Base-by-base conservation (phyloP, 2,113 vertebrate species). In the Sitta europaea region DNA sequence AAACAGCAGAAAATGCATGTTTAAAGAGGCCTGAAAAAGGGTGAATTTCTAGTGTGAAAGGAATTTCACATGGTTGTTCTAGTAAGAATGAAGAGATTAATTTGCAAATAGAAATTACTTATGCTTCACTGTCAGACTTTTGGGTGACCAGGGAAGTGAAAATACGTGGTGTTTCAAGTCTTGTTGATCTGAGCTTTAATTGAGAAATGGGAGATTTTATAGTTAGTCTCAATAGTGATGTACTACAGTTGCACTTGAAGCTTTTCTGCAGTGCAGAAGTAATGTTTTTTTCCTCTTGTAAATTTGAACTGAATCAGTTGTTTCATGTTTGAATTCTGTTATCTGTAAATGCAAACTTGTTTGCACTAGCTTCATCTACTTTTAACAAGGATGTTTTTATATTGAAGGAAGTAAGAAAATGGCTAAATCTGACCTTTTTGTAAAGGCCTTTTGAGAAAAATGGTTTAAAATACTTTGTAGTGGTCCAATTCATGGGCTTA, bases 91-190 rank as follows among this genome's bases (percentile, higher is more conserved):
- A 81, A 42, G 62, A 87, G 5, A 61, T 77, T 63, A n/a, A 81
- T 92, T 85, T 87, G 36, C 29, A 84, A 77, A 57, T 81, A 23
- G n/a, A 73, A 82, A 40, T 92, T 8, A 36, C 17, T 86, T 79
- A 53, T 2, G 4, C 35, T 35, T 78, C 15, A 25, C 31, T 0
- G 0, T 63, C 33, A 83, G 54, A 36, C 19, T 48, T 85, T 42
- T 42, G 35, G 47, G 22, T 45, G 10, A 63, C 21, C 9, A 38
- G 28, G 45, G 24, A 76, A 72, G 27, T 71, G 42, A 72, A 71
- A 59, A 47, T 51, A 18, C n/a, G 11, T 9, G 24, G 4, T 25
- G 8, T 61, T 79, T 66, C 19, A 53, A 21, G 36, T 59, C 61
- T 29, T 70, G 40, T 61, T 81, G 15, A 21, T 70, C n/a, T 59